Evolutionary conservation across 2,888 invertebrate genomes (phyloP).

Genomic region (Resseliella maxima): DNA sequence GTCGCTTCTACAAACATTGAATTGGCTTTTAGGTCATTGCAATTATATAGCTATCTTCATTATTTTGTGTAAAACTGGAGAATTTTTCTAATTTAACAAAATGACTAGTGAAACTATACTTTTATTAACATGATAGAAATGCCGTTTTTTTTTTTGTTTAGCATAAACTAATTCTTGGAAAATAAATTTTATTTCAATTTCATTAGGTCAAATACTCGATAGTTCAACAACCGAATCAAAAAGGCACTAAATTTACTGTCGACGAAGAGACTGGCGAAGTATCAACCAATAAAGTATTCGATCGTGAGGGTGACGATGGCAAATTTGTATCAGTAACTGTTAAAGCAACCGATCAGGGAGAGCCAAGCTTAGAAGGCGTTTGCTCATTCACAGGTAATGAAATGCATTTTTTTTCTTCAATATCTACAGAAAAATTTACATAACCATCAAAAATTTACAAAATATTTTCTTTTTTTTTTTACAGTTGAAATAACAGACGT

Average conservation of each 20-base stretch:
- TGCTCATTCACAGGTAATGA: constrained; percentile 85
- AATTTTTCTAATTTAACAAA: constrained; percentile 24
- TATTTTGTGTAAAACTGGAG: background rate
- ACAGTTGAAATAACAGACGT: constrained; percentile 94
- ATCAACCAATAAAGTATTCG: constrained; percentile 94
- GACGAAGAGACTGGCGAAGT: constrained; percentile 96
- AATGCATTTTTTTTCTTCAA: background rate
- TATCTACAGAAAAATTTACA: no score
- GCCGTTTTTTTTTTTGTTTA: background rate
- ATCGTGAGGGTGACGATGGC: constrained; percentile 95
- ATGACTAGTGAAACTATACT: background rate
- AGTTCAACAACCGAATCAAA: constrained; percentile 93
- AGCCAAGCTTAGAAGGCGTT: constrained; percentile 95
- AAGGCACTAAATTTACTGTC: constrained; percentile 94
- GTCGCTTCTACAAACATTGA: background rate
- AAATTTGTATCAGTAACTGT: constrained; percentile 97
- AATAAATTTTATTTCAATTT: constrained; percentile 48
- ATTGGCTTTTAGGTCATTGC: background rate
- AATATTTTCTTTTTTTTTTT: background rate
- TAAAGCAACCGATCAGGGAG: constrained; percentile 98
- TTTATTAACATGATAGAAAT: background rate
- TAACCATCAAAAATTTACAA: background rate
- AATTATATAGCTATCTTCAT: background rate
- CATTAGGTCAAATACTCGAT: constrained; percentile 90
- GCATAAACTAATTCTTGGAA: background rate